Evolutionary conservation across 1,140 invertebrate species (phyloP).

Genomic region (Grapholita molesta): DNA sequence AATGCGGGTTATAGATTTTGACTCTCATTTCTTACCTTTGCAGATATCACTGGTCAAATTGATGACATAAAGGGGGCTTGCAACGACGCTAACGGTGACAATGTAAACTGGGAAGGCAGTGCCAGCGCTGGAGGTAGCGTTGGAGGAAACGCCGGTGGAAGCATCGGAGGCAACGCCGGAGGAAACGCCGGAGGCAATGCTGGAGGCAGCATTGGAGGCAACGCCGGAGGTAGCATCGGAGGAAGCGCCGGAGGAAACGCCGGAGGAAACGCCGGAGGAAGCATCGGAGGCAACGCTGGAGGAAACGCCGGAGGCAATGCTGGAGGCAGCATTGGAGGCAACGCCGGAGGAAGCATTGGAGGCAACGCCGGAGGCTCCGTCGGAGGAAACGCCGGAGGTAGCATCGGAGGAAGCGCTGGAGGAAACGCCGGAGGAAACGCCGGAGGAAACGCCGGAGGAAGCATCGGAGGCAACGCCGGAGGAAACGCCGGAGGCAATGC

Average conservation of each 20-base stretch:
- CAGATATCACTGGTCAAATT: not conserved
- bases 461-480: not conserved
- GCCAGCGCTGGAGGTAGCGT: too few relatives aligned
- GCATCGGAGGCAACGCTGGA: not conserved
- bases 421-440: not conserved
- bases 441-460: not conserved
- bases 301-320: not conserved
- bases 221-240: too few relatives aligned
- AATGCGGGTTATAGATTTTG: not conserved
- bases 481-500: not conserved
- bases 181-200: too few relatives aligned
- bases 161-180: not conserved
- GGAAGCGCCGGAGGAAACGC: too few relatives aligned
- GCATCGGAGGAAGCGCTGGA: not conserved
- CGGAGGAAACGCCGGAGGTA: not conserved
- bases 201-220: too few relatives aligned
- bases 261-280: too few relatives aligned
- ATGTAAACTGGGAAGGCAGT: not conserved
- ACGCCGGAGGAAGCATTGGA: not conserved
- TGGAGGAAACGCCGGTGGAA: not conserved
- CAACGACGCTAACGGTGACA: not conserved
- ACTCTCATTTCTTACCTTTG: not conserved
- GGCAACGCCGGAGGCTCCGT: not conserved
- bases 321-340: not conserved
- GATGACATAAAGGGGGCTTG: not conserved